These are phyloP conservation scores for Cricetomys ansorgei DNA, from an alignment of 2,113 vertebrate genomes.

Conservation along the genomic window DNA sequence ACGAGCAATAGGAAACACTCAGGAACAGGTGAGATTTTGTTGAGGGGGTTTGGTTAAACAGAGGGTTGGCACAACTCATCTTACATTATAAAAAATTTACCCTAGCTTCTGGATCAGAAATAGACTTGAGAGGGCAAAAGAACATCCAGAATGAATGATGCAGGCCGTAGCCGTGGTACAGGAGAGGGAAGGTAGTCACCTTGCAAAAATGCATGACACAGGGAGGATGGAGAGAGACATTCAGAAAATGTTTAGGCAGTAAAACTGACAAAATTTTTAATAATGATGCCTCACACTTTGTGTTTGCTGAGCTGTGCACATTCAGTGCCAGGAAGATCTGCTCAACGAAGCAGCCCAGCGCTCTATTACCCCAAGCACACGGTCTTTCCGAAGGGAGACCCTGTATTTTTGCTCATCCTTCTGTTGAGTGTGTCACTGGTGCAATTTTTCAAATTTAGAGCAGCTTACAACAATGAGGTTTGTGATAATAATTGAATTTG, in stretches of 20 bases:
- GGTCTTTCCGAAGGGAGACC: background rate
- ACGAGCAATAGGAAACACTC: background rate
- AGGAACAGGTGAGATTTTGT: background rate
- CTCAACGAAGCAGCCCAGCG: conserved; percentile 50
- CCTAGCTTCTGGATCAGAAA: conserved; percentile 1
- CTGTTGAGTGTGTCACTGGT: background rate
- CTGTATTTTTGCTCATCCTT: background rate
- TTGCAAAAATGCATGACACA: background rate
- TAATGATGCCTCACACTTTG: conserved; percentile 39
- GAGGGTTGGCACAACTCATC: background rate
- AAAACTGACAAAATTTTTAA: conserved; percentile 64
- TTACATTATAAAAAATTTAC: conserved; percentile 10
- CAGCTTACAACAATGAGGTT: background rate
- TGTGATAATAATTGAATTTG: conserved; percentile 32
- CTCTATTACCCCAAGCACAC: conserved; percentile 25
- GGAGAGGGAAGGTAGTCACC: background rate
- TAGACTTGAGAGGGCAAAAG: conserved; percentile 32
- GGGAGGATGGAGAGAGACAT: background rate
- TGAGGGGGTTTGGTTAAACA: background rate
- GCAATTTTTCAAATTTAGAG: conserved; percentile 25
- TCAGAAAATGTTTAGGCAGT: conserved; percentile 34
- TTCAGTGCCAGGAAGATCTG: conserved; percentile 4
- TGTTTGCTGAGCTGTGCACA: conserved; percentile 61
- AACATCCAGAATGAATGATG: background rate
- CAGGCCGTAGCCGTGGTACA: background rate